Percentiles rank a stretch among this genome's conserved stretches.
Evolutionary conservation across 2,888 invertebrate genomes (phyloP).

Genomic region (Girardia tigrina): DNA sequence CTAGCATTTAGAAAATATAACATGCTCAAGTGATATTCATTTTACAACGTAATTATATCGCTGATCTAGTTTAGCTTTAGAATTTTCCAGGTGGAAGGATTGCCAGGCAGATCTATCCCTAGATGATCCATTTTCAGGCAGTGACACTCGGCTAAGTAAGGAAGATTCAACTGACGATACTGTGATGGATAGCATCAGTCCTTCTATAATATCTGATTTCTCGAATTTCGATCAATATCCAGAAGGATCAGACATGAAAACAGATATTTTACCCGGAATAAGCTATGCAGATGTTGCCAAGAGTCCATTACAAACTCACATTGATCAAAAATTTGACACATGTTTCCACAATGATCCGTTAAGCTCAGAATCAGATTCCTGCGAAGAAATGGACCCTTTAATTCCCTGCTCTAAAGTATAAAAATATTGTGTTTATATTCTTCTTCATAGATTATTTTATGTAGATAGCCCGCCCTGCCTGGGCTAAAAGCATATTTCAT

Average conservation of each 20-base stretch:
- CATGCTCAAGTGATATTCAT: neutral
- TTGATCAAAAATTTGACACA: neutral
- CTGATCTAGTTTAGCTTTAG: neutral
- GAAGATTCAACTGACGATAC: conserved; percentile 14
- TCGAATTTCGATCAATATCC: neutral
- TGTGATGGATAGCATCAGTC: neutral
- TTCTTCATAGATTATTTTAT: neutral
- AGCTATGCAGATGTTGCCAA: neutral
- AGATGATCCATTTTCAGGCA: neutral
- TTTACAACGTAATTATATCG: neutral
- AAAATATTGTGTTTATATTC: neutral
- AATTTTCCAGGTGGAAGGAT: conserved; percentile 12
- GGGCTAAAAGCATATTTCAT: neutral
- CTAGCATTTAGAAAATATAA: conserved; percentile 10
- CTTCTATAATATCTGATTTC: neutral
- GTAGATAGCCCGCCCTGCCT: neutral
- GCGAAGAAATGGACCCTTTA: neutral
- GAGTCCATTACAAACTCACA: neutral
- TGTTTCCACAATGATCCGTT: neutral
- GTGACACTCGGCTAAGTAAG: neutral
- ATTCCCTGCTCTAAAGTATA: neutral
- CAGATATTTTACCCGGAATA: neutral
- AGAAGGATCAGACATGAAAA: neutral
- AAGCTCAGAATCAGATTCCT: neutral
- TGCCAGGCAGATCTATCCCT: neutral